These are phyloP conservation scores for Helarctos malayanus DNA, from an alignment of 2,797 vertebrate species.

Conservation along the genomic window DNA sequence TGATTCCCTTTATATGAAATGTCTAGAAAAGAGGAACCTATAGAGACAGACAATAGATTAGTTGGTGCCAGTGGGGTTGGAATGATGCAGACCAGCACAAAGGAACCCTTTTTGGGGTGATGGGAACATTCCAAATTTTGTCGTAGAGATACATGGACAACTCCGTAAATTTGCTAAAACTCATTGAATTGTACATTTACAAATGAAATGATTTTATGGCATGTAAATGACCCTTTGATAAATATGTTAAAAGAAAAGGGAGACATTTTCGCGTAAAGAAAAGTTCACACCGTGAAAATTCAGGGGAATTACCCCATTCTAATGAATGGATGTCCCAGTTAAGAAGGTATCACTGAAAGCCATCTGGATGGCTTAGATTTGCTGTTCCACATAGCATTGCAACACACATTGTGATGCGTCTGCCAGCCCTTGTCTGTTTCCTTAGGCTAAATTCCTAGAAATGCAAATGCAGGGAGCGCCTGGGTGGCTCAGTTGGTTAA, in stretches of 20 bases:
- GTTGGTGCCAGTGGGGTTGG: neutral
- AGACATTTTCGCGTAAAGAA: neutral
- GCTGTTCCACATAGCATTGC: neutral
- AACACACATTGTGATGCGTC: fast-evolving
- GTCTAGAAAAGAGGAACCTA: neutral
- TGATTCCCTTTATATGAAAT: neutral
- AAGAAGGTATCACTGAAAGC: neutral
- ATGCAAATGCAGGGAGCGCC: neutral
- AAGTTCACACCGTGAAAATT: neutral
- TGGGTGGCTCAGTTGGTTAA: neutral
- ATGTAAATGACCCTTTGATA: neutral
- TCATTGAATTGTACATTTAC: neutral
- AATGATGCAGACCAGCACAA: neutral
- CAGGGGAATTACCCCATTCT: neutral
- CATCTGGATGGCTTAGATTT: neutral
- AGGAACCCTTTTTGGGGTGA: neutral
- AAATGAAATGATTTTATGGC: neutral
- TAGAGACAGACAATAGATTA: neutral
- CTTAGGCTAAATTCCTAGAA: neutral
- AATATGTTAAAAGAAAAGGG: neutral
- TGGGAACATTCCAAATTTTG: neutral
- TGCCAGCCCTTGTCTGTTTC: no score
- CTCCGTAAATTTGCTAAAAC: neutral
- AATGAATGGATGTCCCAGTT: neutral
- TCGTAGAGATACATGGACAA: neutral